phyloP scores from a whole-genome alignment of 2,797 vertebrate species.

The Atherinosoma microstoma region DNA sequence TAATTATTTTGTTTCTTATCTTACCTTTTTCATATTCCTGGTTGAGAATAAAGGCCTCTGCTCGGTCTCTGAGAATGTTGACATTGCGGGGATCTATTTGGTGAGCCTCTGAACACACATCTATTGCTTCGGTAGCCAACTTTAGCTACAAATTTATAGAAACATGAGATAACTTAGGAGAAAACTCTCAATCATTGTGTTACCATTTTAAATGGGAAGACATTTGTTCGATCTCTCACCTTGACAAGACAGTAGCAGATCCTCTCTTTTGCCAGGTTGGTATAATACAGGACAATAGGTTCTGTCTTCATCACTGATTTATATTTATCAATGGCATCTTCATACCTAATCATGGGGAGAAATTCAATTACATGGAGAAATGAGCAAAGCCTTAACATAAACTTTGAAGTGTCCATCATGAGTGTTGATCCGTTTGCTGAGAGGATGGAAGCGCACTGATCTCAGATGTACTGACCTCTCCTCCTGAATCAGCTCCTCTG shows the following conservation, averaged over 20 bases:
- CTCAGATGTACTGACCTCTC: conserved; percentile 73
- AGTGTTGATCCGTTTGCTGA: background rate
- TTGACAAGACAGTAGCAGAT: conserved; percentile 87
- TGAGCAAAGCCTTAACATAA: background rate
- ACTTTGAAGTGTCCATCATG: background rate
- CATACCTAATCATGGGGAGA: conserved; percentile 68
- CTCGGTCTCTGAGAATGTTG: conserved; percentile 85
- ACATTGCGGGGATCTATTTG: conserved; percentile 86
- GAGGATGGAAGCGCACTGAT: background rate
- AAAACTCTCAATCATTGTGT: no score
- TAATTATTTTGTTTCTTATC: no score
- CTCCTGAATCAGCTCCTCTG: conserved; percentile 83
- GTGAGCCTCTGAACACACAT: conserved; percentile 86
- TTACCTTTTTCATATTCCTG: conserved; percentile 89
- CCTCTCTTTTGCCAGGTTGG: conserved; percentile 84
- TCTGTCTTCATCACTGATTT: conserved; percentile 85
- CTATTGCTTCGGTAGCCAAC: conserved; percentile 77
- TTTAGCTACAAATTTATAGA: conserved; percentile 66
- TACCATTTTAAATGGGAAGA: no score
- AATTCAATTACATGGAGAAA: background rate
- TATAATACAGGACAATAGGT: conserved; percentile 79
- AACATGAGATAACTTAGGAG: background rate
- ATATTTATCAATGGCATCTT: conserved; percentile 86
- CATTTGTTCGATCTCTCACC: conserved; percentile 59
- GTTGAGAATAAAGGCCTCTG: conserved; percentile 88